Base-by-base conservation (phyloP, 2,888 invertebrate species). In the Antheraea assamensis region DNA sequence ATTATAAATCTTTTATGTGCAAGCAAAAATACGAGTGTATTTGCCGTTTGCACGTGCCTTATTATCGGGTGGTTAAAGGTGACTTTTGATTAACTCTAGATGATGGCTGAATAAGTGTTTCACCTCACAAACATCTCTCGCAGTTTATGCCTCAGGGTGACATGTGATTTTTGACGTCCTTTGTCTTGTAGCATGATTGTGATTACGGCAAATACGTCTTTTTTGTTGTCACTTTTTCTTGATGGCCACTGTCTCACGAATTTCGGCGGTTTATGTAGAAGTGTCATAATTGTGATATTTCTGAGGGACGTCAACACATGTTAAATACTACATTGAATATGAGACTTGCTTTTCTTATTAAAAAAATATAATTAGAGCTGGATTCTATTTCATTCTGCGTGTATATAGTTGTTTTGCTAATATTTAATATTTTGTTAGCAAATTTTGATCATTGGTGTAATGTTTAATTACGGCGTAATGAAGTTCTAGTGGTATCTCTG, bases 111-210 rank as follows among this genome's bases (percentile, higher is more conserved):
- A 17, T 68, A 10, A 35, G 13, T 35, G 21, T 68, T 68, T 35
- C n/a, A 30, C 4, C 71, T 55, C 24, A 55, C n/a, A 55, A n/a
- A 55, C 71, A 58, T 72, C 76, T 73, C 77, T 10, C 35, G 78
- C 81, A 78, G 78, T 82, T 78, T 79, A 68, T 79, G 90, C 90
- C 91, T 85, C 80, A 83, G 87, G 90, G 88, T 88, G 87, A 87
- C 86, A 86, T 83, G 86, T 85, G 87, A 88, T 84, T 89, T 87
- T 87, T 88, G 87, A 88, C 85, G 87, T 85, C 88, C 90, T 91
- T 90, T 90, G 89, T 90, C 83, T 85, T 82, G 74, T 77, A 79
- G 42, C 42, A 1, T 78, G 80, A 79, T 74, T 72, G 75, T 78
- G 78, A 77, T 78, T 30, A 75, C 72, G 76, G 75, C 74, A 74